These are phyloP conservation scores for Adelognathus sp. DNA, from an alignment of 2,888 invertebrate species.

Conservation along the genomic window DNA sequence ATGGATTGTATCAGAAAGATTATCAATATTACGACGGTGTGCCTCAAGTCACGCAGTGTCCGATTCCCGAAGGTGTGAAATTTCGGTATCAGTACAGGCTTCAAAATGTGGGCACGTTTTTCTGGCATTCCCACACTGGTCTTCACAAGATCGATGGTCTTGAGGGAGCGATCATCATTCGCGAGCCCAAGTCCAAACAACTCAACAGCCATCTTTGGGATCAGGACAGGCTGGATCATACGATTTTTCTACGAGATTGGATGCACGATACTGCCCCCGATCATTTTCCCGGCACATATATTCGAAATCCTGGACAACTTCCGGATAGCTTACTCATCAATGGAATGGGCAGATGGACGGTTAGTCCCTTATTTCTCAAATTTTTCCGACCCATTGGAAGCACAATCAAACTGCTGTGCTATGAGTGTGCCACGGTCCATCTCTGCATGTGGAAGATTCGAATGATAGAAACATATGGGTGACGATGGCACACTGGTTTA, in stretches of 20 bases:
- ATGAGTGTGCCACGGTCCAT: neutral
- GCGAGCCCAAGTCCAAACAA: slow-evolving; percentile 70
- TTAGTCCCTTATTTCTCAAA: slow-evolving; percentile 8
- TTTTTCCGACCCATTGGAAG: neutral
- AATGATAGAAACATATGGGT: neutral
- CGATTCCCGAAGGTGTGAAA: slow-evolving; percentile 91
- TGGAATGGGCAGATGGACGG: slow-evolving; percentile 85
- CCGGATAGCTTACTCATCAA: slow-evolving; percentile 92
- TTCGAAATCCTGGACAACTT: slow-evolving; percentile 90
- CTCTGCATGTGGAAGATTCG: neutral
- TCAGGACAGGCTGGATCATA: slow-evolving; percentile 40
- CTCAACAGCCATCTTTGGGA: slow-evolving; percentile 52
- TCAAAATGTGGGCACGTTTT: slow-evolving; percentile 57
- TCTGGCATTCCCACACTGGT: slow-evolving; percentile 59
- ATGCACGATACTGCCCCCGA: slow-evolving; percentile 87
- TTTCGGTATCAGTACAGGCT: slow-evolving; percentile 74
- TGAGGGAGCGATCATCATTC: slow-evolving; percentile 54
- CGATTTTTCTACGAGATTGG: slow-evolving; percentile 58
- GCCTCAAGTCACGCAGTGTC: slow-evolving; percentile 93
- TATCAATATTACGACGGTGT: slow-evolving; percentile 94
- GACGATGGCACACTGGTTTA: too few relatives aligned
- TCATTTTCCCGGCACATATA: slow-evolving; percentile 89
- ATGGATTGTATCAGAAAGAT: slow-evolving; percentile 92
- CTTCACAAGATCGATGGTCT: slow-evolving; percentile 60
- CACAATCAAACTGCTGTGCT: neutral